A percentile compares a stretch with the other conserved stretches of the same genome.
Evolutionary conservation across 2,888 invertebrate species (phyloP).

Genomic region (Auanema sp.): DNA sequence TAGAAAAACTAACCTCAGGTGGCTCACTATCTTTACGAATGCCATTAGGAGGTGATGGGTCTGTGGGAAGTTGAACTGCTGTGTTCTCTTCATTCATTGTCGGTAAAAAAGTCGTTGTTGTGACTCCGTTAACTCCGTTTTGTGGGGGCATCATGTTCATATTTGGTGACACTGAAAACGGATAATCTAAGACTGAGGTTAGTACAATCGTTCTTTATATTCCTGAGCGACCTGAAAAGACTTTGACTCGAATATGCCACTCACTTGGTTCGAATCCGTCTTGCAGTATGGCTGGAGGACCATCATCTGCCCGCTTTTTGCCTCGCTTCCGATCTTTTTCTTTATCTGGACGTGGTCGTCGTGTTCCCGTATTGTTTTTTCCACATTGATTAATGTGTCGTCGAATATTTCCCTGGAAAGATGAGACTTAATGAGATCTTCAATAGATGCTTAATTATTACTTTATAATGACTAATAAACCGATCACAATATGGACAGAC

Average conservation of each 20-base stretch:
- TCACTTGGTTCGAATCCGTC: conserved; percentile 18
- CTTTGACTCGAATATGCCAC: not conserved
- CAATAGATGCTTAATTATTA: conserved; percentile 5
- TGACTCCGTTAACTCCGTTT: too few relatives aligned
- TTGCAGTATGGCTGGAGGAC: conserved; percentile 12
- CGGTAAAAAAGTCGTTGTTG: too few relatives aligned
- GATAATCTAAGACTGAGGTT: conserved; percentile 3
- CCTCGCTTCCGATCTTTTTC: conserved; percentile 14
- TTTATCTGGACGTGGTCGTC: conserved; percentile 25
- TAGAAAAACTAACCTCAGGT: conserved; percentile 15
- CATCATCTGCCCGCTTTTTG: conserved; percentile 6
- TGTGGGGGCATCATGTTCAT: too few relatives aligned
- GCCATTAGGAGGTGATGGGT: conserved; percentile 13
- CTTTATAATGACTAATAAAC: conserved; percentile 60
- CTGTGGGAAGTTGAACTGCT: conserved; percentile 9
- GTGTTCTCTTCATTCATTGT: not conserved
- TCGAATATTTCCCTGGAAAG: conserved; percentile 48
- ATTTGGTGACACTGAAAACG: not conserved
- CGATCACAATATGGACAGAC: conserved; percentile 59
- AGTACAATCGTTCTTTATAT: conserved; percentile 8
- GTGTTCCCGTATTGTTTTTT: conserved; percentile 34
- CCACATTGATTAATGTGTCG: conserved; percentile 54
- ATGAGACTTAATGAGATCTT: not conserved
- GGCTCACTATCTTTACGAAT: conserved; percentile 14
- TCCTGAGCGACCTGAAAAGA: conserved; percentile 3